These are phyloP conservation scores for Argyra leucocephala DNA, from an alignment of 2,888 invertebrate genomes.

Conservation along the genomic window DNA sequence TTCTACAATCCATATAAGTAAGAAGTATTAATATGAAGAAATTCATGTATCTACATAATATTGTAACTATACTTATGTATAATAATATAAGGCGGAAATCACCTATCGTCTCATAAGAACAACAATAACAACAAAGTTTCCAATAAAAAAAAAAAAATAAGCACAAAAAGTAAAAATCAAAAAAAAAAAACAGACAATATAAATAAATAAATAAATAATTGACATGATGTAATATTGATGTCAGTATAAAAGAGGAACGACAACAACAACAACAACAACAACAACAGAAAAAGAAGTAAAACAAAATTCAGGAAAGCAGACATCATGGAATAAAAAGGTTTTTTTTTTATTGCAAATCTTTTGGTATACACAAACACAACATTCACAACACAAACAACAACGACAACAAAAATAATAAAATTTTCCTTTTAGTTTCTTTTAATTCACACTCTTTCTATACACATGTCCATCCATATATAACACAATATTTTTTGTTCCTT, in stretches of 20 bases:
- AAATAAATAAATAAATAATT: constrained; percentile 3
- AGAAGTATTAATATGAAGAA: neutral
- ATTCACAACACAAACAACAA: too few species aligned
- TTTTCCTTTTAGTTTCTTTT: too few species aligned
- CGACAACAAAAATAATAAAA: too few species aligned
- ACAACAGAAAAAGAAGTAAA: neutral
- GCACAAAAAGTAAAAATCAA: neutral
- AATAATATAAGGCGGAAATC: neutral
- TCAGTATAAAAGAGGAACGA: neutral
- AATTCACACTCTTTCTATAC: too few species aligned
- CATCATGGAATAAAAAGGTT: neutral
- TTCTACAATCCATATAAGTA: too few species aligned
- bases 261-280: neutral
- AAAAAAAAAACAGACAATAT: neutral
- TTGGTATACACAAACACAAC: too few species aligned
- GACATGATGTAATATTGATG: constrained; percentile 6
- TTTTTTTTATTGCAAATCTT: too few species aligned
- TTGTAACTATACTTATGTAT: neutral
- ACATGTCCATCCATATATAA: too few species aligned
- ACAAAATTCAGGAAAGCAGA: too few species aligned
- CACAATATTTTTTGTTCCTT: too few species aligned
- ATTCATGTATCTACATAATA: neutral
- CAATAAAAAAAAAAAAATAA: neutral
- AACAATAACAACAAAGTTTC: too few species aligned
- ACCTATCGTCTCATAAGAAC: neutral